Evolutionary conservation across 2,113 vertebrate genomes (phyloP).

Genomic region (Pteropus alecto): DNA sequence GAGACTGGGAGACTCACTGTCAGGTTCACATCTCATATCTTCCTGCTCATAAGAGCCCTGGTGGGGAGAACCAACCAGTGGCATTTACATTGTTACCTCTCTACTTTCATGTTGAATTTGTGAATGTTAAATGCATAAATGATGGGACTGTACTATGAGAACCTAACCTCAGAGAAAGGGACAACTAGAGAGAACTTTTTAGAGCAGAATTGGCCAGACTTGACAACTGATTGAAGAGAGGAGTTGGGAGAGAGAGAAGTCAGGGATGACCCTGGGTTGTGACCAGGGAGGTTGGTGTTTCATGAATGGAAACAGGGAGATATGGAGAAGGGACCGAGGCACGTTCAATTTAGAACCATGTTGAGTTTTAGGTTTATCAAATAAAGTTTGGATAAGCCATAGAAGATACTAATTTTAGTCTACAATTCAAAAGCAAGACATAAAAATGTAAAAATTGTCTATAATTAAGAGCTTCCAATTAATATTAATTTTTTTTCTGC

Average conservation of each 20-base stretch:
- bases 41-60: neutral
- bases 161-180: neutral
- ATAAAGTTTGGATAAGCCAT: neutral
- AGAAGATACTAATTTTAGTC: neutral
- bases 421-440: neutral
- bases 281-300: neutral
- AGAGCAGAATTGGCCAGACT: neutral
- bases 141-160: neutral
- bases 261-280: neutral
- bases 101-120: neutral
- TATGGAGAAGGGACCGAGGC: neutral
- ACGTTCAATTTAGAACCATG: neutral
- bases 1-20: neutral
- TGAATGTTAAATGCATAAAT: neutral
- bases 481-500: conserved; percentile 13
- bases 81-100: neutral
- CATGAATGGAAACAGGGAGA: neutral
- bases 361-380: neutral
- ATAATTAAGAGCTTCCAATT: neutral
- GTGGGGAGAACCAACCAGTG: neutral
- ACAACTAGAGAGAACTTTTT: neutral
- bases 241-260: neutral
- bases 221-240: neutral
- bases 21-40: neutral
- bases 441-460: neutral